Evolutionary conservation across 2,797 vertebrate genomes (phyloP).

Genomic region (Erpetoichthys calabaricus): DNA sequence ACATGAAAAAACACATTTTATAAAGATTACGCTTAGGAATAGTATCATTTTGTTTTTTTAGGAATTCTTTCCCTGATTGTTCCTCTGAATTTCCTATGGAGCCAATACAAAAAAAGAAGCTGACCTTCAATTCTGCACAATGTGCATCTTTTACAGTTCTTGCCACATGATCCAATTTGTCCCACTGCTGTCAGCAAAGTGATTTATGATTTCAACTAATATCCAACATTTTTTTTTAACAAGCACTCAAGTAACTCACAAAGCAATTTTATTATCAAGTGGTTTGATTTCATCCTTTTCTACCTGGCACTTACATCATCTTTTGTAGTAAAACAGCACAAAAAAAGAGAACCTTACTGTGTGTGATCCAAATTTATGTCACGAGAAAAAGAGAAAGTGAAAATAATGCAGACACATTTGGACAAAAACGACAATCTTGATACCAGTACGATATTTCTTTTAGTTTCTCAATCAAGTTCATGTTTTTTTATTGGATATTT

Average conservation of each 20-base stretch:
- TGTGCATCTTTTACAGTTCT: conserved; percentile 5
- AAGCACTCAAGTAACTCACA: conserved; percentile 9
- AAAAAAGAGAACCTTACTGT: conserved; percentile 1
- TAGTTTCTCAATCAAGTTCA: no score
- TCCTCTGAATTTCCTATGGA: no score
- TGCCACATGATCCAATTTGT: conserved; percentile 8
- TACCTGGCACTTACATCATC: conserved; percentile 9
- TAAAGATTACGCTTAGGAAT: no score
- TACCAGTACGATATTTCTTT: no score
- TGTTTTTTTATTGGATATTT: no score
- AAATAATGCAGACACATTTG: neutral
- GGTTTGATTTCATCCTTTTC: conserved; percentile 3
- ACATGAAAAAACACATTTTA: no score
- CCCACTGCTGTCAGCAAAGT: conserved; percentile 8
- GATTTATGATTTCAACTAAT: conserved; percentile 12
- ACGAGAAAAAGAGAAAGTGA: neutral
- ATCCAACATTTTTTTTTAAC: conserved; percentile 5
- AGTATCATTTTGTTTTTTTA: no score
- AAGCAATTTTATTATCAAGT: conserved; percentile 12
- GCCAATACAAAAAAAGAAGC: neutral
- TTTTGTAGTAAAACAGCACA: conserved; percentile 6
- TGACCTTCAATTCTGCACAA: conserved; percentile 2
- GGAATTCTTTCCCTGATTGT: no score
- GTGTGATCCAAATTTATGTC: neutral
- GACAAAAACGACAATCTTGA: no score